phyloP scores from a whole-genome alignment of 2,888 invertebrate genomes.

The Amphipoea oculea region DNA sequence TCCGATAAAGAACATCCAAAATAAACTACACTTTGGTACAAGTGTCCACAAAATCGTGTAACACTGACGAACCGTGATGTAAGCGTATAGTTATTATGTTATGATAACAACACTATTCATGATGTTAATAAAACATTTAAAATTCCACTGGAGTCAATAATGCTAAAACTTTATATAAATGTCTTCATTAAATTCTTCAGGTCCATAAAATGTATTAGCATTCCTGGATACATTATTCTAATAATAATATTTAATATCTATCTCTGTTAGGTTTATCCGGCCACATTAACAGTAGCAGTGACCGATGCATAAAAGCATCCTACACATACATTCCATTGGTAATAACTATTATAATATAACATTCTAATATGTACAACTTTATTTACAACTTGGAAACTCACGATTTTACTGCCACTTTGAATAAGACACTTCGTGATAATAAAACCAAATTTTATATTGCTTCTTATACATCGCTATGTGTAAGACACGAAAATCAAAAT shows the following conservation, averaged over 20 bases:
- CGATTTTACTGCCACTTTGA: constrained; percentile 78
- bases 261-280: constrained; percentile 68
- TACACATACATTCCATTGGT: constrained; percentile 83
- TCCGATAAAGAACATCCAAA: constrained; percentile 65
- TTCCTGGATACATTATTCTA: constrained; percentile 64
- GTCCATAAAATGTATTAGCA: constrained; percentile 60
- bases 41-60: constrained; percentile 61
- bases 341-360: constrained; percentile 73
- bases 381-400: constrained; percentile 80
- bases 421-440: constrained; percentile 68
- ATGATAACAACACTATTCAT: constrained; percentile 43
- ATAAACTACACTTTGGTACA: constrained; percentile 60
- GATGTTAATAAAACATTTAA: constrained; percentile 58
- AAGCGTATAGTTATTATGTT: constrained; percentile 40
- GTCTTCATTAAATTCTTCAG: constrained; percentile 65
- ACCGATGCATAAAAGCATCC: constrained; percentile 82
- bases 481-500: constrained; percentile 67
- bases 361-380: constrained; percentile 80
- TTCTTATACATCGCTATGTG: constrained; percentile 68
- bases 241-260: constrained; percentile 67
- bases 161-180: constrained; percentile 59
- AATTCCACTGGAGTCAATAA: constrained; percentile 61
- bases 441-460: constrained; percentile 71
- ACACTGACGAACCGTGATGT: constrained; percentile 38
- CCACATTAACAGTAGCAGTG: constrained; percentile 77